These are phyloP conservation scores for Hippocampus kuda DNA, from an alignment of 2,797 vertebrate genomes.

Conservation along the genomic window DNA sequence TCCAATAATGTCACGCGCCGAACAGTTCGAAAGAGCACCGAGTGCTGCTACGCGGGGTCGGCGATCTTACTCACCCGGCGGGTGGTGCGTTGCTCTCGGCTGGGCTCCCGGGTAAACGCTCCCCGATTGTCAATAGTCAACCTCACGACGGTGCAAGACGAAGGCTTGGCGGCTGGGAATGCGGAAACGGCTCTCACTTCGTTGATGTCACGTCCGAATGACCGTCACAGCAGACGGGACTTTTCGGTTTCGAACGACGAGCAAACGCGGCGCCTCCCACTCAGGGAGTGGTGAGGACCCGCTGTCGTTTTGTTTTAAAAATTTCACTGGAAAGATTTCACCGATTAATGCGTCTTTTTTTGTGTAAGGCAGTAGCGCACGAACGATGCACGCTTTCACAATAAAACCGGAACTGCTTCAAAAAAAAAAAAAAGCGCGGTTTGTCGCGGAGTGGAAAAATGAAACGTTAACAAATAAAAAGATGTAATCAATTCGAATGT, in stretches of 20 bases:
- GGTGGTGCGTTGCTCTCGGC: not conserved
- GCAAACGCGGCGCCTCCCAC: not conserved
- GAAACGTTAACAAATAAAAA: too few species aligned
- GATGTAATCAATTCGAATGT: too few species aligned
- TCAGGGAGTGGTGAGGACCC: not conserved
- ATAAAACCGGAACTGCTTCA: not conserved
- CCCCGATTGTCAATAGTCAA: not conserved
- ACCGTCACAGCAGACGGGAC: not conserved
- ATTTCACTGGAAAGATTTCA: too few species aligned
- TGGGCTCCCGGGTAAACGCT: not conserved
- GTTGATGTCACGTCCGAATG: slow-evolving; percentile 32
- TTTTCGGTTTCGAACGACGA: not conserved
- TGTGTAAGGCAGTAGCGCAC: not conserved
- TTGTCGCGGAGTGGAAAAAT: too few species aligned
- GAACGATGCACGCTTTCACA: not conserved
- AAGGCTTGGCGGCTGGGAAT: slow-evolving; percentile 10
- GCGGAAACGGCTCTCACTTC: slow-evolving; percentile 24
- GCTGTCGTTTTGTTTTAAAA: not conserved
- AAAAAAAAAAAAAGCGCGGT: not conserved
- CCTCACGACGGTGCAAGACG: not conserved
- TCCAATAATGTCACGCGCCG: not conserved
- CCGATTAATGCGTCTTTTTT: not conserved
- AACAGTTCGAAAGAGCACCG: not conserved
- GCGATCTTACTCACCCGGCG: not conserved
- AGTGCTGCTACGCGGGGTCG: too few species aligned